Base-by-base conservation (phyloP, 2,113 vertebrate genomes). In the Nannospalax galili region DNA sequence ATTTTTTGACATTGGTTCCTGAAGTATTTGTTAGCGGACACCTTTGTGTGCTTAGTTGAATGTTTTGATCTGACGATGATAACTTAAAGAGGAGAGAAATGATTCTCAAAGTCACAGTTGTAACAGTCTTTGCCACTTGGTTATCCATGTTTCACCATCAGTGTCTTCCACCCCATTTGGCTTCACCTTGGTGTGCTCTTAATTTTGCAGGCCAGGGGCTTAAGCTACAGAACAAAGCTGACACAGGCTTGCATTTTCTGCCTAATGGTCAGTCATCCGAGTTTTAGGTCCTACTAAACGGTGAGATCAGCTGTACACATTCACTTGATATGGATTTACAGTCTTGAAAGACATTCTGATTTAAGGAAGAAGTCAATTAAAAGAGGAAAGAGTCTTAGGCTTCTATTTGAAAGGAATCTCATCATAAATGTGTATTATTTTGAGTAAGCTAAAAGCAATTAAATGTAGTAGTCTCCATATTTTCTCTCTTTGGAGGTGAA, bases 391-490 rank as follows among this genome's bases (percentile, higher is more conserved):
- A 32, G 26, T 19, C 90, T 79, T 17, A 84, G 58, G 11, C 24
- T 88, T 64, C 26, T 65, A 1, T 65, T 74, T 91, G 17, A 35
- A 91, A 90, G 60, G 64, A 77, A 37, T 77, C 14, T 35, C 35
- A 26, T 3, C 10, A 48, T 14, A 16, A 37, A 5, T 78, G 6
- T 20, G 42, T 32, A 2, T 62, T 70, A 42, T 79, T 84, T 11
- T 60, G 7, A 22, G 0, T 64, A 84, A 80, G 30, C 52, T 74
- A 42, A 80, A 75, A 48, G 42, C 2, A 22, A 30, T 40, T 88
- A 78, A 69, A 62, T 87, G 0, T 74, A 84, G n/a, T 4, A 1
- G n/a, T 35, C 79, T 3, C 65, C 45, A 0, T 56, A 1, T 87
- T 77, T 48, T 81, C n/a, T 70, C 5, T 74, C 7, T 62, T 60